Percentiles rank a stretch among this genome's conserved stretches.
Evolutionary conservation across 2,888 invertebrate genomes (phyloP).

Genomic region (Ennomos fuscantarius): DNA sequence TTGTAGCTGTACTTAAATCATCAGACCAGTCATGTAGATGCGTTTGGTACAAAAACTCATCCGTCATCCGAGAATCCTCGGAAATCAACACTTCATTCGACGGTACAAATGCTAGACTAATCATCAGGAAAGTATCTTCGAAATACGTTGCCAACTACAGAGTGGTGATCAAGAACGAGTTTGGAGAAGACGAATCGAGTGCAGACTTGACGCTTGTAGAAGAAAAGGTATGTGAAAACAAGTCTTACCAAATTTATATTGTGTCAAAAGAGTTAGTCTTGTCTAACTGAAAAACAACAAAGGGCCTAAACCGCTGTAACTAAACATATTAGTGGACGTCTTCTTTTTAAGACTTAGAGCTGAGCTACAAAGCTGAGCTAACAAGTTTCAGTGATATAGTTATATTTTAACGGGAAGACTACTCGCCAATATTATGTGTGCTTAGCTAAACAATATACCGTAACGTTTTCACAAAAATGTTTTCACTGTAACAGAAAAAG

Average conservation of each 20-base stretch:
- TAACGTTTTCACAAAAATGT: neutral
- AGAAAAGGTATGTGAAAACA: constrained; percentile 72
- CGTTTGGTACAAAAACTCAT: constrained; percentile 94
- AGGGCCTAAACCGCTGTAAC: too few species aligned
- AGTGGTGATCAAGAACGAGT: constrained; percentile 95
- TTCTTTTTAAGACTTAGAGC: too few species aligned
- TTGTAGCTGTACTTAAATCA: constrained; percentile 89
- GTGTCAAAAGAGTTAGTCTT: too few species aligned
- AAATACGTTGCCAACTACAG: constrained; percentile 93
- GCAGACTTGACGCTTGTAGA: constrained; percentile 92
- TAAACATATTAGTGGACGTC: too few species aligned
- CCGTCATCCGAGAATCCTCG: constrained; percentile 90
- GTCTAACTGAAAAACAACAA: too few species aligned
- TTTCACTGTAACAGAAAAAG: constrained; percentile 68
- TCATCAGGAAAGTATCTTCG: constrained; percentile 90
- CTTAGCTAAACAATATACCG: neutral
- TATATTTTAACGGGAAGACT: too few species aligned
- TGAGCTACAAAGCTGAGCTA: too few species aligned
- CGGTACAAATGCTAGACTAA: constrained; percentile 91
- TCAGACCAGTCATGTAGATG: constrained; percentile 92
- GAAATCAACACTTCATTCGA: constrained; percentile 93
- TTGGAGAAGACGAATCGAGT: constrained; percentile 94
- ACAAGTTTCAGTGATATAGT: too few species aligned
- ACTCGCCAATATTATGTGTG: too few species aligned
- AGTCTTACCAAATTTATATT: too few species aligned